These are phyloP conservation scores for Melopsittacus undulatus DNA, from an alignment of 2,797 vertebrate species.

Conservation along the genomic window DNA sequence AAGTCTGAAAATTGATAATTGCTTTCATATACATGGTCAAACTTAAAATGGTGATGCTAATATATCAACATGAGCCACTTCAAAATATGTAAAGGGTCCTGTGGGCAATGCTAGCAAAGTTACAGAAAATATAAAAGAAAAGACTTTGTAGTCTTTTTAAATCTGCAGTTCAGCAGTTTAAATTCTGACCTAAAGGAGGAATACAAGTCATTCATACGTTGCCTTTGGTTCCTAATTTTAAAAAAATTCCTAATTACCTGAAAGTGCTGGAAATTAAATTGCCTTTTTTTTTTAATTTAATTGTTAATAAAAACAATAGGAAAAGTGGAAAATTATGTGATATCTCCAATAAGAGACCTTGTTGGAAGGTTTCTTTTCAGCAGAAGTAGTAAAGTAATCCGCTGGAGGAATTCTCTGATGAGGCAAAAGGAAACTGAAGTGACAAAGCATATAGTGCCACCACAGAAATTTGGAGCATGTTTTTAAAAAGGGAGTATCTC, in stretches of 20 bases:
- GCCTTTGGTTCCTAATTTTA: background rate
- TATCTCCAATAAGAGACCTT: background rate
- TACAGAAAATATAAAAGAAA: background rate
- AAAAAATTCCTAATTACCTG: background rate
- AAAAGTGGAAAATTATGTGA: background rate
- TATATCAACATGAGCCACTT: background rate
- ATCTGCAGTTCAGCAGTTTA: background rate
- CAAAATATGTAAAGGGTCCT: background rate
- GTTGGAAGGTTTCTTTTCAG: background rate
- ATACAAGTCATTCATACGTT: background rate
- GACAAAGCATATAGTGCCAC: background rate
- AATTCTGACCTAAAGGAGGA: background rate
- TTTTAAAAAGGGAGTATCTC: background rate
- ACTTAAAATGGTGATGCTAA: background rate
- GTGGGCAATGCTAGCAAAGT: background rate
- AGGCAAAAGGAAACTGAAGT: slow-evolving; percentile 16
- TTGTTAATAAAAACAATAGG: background rate
- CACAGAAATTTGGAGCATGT: background rate
- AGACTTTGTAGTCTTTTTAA: background rate
- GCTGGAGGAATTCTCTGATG: background rate
- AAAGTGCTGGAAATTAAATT: background rate
- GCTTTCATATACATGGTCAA: background rate
- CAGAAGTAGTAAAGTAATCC: background rate
- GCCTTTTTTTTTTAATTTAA: background rate
- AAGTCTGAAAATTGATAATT: background rate